A percentile compares a stretch with the other conserved stretches of the same genome.
These are phyloP conservation scores for Neotoma lepida DNA, from an alignment of 2,113 vertebrate genomes.

Conservation along the genomic window DNA sequence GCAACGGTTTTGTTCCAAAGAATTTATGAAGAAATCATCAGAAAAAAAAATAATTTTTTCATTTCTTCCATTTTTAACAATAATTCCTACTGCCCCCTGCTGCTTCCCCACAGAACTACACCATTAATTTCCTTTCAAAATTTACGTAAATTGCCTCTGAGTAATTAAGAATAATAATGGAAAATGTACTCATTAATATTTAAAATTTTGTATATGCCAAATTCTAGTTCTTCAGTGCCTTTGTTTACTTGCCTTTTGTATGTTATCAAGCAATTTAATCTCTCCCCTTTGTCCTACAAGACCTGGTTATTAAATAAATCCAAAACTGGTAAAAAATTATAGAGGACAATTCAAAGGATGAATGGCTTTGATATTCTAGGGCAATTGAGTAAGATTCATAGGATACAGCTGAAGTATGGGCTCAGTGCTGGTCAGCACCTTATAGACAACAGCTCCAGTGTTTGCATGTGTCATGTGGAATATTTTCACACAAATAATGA, in stretches of 20 bases:
- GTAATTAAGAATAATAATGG: not conserved
- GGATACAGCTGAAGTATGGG: not conserved
- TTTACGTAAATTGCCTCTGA: not conserved
- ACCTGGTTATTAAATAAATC: conserved; percentile 12
- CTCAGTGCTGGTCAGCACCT: not conserved
- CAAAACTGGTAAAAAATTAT: conserved; percentile 47
- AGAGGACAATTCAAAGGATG: conserved; percentile 3
- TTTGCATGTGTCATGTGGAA: not conserved
- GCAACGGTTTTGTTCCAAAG: not conserved
- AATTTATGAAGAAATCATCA: not conserved
- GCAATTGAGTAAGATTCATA: conserved; percentile 25
- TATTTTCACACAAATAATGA: not conserved
- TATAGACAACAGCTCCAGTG: not conserved
- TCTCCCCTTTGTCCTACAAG: not conserved
- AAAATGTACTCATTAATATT: not conserved
- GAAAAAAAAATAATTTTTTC: not conserved
- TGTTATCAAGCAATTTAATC: not conserved
- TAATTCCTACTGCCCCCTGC: conserved; percentile 74
- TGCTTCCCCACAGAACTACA: conserved; percentile 43
- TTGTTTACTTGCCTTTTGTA: not conserved
- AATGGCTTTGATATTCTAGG: conserved; percentile 26
- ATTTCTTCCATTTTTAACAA: not conserved
- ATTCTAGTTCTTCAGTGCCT: not conserved
- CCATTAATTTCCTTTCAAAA: not conserved
- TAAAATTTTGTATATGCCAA: not conserved